Conservation (phyloP, 2,113 vertebrate species). For the Rallus limicola region DNA sequence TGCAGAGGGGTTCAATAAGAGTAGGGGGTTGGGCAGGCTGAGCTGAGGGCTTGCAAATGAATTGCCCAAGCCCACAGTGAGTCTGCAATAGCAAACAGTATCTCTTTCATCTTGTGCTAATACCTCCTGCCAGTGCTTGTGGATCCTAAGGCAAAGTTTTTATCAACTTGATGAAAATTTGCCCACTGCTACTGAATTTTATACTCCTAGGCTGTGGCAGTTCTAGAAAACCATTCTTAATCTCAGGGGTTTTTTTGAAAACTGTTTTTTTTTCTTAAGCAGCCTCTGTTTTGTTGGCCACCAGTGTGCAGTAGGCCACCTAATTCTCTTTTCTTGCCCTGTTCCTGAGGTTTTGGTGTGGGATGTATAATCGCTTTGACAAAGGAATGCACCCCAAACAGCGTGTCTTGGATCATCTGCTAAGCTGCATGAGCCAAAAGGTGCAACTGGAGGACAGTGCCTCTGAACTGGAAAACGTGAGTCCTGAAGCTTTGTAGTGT, state of each 20-base stretch:
- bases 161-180: background rate
- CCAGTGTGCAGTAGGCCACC: accelerated
- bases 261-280: no score
- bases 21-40: background rate
- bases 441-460: conserved; percentile 64
- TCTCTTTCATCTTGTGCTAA: background rate
- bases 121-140: background rate
- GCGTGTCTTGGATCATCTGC: conserved; percentile 74
- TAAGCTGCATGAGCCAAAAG: conserved; percentile 69
- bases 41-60: background rate
- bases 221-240: background rate
- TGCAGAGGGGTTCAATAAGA: background rate
- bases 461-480: conserved; percentile 75
- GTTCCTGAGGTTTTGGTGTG: conserved; percentile 81
- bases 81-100: background rate
- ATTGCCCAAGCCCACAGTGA: background rate
- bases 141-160: background rate
- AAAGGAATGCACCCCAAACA: conserved; percentile 84
- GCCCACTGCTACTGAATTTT: background rate
- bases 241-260: background rate
- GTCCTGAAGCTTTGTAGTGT: background rate
- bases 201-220: background rate
- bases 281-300: background rate
- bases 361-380: conserved; percentile 85
- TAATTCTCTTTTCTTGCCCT: background rate